These are phyloP conservation scores for Drosophila monieri DNA, from an alignment of 2,888 invertebrate genomes.

Conservation along the genomic window DNA sequence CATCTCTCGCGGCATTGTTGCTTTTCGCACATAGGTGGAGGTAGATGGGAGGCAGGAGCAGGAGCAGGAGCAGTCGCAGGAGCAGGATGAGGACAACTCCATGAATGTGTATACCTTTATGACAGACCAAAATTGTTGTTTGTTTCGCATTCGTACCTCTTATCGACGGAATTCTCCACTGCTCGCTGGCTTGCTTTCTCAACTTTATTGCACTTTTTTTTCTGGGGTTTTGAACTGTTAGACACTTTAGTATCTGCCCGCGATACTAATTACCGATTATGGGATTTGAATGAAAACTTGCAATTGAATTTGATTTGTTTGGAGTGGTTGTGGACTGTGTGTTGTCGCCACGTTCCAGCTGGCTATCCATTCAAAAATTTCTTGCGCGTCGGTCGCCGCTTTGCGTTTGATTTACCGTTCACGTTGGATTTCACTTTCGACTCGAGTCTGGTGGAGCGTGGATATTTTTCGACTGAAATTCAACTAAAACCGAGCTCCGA, in stretches of 20 bases:
- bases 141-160: constrained; percentile 29
- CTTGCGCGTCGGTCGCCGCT: constrained; percentile 46
- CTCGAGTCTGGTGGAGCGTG: constrained; percentile 31
- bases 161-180: constrained; percentile 43
- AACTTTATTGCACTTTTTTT: constrained; percentile 47
- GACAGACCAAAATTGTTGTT: constrained; percentile 18
- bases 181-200: constrained; percentile 44
- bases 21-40: constrained; percentile 8
- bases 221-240: constrained; percentile 59
- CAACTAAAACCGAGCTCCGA: background rate
- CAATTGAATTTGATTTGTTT: constrained; percentile 41
- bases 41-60: constrained; percentile 34
- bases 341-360: constrained; percentile 24
- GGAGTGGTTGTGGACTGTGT: constrained; percentile 33
- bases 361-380: constrained; percentile 63
- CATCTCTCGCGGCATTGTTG: constrained; percentile 40
- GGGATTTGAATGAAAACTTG: constrained; percentile 27
- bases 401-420: constrained; percentile 69
- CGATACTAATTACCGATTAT: constrained; percentile 52
- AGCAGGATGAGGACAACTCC: constrained; percentile 11
- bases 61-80: no score
- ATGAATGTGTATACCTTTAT: constrained; percentile 49
- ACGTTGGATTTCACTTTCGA: constrained; percentile 73
- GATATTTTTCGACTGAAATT: background rate
- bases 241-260: constrained; percentile 61